Percentiles rank a stretch among this genome's conserved stretches.
phyloP scores from a whole-genome alignment of 2,888 invertebrate species.

The Cyrtodaria siliqua region DNA sequence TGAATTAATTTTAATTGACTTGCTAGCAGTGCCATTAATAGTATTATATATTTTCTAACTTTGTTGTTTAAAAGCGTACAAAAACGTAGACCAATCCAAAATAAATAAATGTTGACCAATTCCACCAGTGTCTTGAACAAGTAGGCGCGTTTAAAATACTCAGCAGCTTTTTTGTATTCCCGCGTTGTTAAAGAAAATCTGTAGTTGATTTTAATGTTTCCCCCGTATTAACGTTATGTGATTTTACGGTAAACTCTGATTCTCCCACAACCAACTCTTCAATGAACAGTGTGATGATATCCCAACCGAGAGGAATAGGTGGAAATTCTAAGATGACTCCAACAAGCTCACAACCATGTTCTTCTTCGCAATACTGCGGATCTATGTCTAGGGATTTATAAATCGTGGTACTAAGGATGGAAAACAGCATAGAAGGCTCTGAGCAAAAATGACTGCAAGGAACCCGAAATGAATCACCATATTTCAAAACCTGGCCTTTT shows the following conservation, averaged over 20 bases:
- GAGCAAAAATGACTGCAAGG: background rate
- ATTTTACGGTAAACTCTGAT: background rate
- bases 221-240: background rate
- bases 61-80: no score
- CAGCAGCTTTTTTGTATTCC: no score
- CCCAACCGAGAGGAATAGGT: background rate
- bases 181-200: constrained; percentile 1
- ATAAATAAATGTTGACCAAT: no score
- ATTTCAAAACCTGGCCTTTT: background rate
- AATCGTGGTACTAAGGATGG: background rate
- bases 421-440: background rate
- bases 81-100: no score
- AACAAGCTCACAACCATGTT: background rate
- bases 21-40: no score
- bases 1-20: no score
- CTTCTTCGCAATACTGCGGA: background rate
- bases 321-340: background rate
- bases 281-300: background rate
- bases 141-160: no score
- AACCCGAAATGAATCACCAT: background rate
- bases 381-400: background rate
- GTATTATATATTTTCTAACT: no score
- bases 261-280: background rate
- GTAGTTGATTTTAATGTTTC: background rate
- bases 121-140: no score